Base-by-base conservation (phyloP, 2,797 vertebrate genomes). In the Cuniculus paca region DNA sequence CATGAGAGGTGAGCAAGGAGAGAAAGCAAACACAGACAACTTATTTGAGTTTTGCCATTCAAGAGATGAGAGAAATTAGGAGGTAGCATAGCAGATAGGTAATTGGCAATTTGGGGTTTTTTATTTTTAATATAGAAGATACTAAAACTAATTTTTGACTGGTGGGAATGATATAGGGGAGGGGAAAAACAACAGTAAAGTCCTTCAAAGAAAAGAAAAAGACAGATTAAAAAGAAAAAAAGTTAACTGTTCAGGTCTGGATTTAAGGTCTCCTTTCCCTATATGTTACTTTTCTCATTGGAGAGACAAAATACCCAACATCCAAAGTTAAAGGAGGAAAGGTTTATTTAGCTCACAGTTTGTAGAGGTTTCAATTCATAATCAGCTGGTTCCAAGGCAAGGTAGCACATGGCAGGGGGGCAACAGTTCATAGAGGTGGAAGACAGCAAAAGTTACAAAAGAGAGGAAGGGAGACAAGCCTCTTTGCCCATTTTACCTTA, bases 161-260 rank as follows among this genome's bases (percentile, higher is more conserved):
- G 20, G 14, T 63, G 24, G 65, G 61, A 80, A 70, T 42, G n/a
- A 36, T 61, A 34, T 16, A 42, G 6, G n/a, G 28, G 63, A 60
- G n/a, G 91, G 28, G 54, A n/a, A 58, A 87, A 86, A 85, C 70
- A 45, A 45, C 24, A 94, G 31, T 24, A 56, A 81, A 84, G 36
- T 17, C 31, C 56, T 78, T 68, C 48, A 84, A 86, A 90, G 88
- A 34, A 11, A 84, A 50, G 45, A 88, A 65, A 89, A 91, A 91
- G 31, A 3, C 6, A 31, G 13, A 63, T 39, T 13, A 17, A 79
- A 63, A 56, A 80, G 50, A 39, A 17, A 17, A 79, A 63, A 56
- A 80, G 50, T 45, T 28, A 77, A 68, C 19, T 74, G 54, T 70
- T 42, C 6, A 39, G 17, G 39, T 58, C 48, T 80, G 17, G n/a